phyloP scores from a whole-genome alignment of 2,888 invertebrate genomes.

The Apamea epomidion region DNA sequence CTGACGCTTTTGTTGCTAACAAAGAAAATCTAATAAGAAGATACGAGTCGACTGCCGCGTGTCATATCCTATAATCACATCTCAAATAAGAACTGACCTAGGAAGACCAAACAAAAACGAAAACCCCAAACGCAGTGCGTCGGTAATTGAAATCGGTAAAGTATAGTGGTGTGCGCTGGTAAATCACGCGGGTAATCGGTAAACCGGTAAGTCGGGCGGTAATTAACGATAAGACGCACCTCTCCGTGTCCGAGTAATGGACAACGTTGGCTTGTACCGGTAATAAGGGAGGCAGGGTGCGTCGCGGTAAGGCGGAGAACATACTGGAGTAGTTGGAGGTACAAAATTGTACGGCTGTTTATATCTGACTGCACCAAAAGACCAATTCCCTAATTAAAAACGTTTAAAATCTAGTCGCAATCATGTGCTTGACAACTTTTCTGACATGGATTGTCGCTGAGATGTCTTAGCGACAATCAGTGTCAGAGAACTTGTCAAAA shows the following conservation, averaged over 20 bases:
- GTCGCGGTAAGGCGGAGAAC: slow-evolving; percentile 36
- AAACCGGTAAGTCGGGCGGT: slow-evolving; percentile 79
- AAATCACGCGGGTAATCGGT: slow-evolving; percentile 83
- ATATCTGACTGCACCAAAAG: background rate
- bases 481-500: background rate
- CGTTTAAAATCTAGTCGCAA: background rate
- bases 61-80: slow-evolving; percentile 28
- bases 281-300: slow-evolving; percentile 69
- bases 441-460: too few relatives aligned
- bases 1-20: background rate
- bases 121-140: slow-evolving; percentile 38
- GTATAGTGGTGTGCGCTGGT: slow-evolving; percentile 72
- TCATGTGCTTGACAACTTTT: too few relatives aligned
- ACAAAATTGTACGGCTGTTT: background rate
- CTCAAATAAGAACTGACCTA: slow-evolving; percentile 19
- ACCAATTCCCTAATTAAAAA: too few relatives aligned
- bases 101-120: slow-evolving; percentile 27
- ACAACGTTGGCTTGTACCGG: slow-evolving; percentile 73
- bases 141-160: slow-evolving; percentile 67
- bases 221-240: slow-evolving; percentile 87
- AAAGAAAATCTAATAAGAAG: slow-evolving; percentile 2
- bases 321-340: background rate
- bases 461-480: background rate
- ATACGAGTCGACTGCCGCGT: background rate
- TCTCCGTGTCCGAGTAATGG: slow-evolving; percentile 79